Base-by-base conservation (phyloP, 2,797 vertebrate genomes). In the Xyrichtys novacula region DNA sequence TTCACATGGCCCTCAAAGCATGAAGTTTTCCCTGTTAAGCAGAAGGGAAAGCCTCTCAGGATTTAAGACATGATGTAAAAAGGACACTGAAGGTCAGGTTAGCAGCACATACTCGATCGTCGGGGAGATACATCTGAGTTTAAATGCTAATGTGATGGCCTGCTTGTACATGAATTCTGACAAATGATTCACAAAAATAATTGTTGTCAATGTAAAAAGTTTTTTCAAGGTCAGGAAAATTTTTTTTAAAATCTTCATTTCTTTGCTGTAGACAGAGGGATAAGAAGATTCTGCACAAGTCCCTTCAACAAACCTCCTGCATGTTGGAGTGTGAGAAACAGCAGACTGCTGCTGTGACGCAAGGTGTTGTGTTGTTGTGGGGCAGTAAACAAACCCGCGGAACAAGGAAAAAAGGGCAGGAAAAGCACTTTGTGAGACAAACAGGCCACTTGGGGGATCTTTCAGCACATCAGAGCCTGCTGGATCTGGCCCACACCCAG, bases 371-470 rank as follows among this genome's bases (percentile, higher is more conserved):
- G 65, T 29, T 28, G 58, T 23, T 28, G 22, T 31, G 71, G 55
- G 40, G 25, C 49, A 61, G 69, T 78, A 87, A 90, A 88, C 68
- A 89, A 61, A 70, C 46, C 57, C 14, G 4, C 3, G 54, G 49
- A 71, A 70, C 56, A 66, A 66, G 3, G 23, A 46, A 48, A 32
- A 66, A 71, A 43, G 65, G 75, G 75, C 81, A 85, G 84, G 84
- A 85, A 84, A 88, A 76, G 64, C 68, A 74, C 65, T 86, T 80
- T 59, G 75, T 80, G 79, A 79, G 68, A 88, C 78, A 87, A 89
- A 88, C 76, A 74, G 59, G 29, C 55, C 20, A 65, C 85, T 54
- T 44, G 0, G 56, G 83, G 75, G 80, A 77, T 20, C 19, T 0
- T 50, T 52, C 52, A 26, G 38, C 64, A 68, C 80, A 83, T 75